Percentiles rank a stretch among this genome's conserved stretches.
These are phyloP conservation scores for Drosophila mettleri DNA, from an alignment of 2,888 invertebrate species.

Conservation along the genomic window DNA sequence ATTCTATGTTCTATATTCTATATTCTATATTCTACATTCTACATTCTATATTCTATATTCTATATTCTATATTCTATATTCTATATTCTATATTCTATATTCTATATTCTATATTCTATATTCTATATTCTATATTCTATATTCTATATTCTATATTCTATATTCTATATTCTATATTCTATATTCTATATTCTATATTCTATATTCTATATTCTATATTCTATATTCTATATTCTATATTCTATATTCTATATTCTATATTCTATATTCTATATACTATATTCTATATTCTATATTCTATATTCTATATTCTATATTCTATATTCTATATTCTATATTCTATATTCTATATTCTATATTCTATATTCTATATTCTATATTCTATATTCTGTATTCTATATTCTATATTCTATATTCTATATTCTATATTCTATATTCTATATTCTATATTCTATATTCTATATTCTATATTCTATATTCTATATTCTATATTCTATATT, in stretches of 20 bases:
- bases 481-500: conserved; percentile 6
- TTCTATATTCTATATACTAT: conserved; percentile 2
- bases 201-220: conserved; percentile 6
- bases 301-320: conserved; percentile 3
- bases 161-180: conserved; percentile 7
- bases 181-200: conserved; percentile 7
- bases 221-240: conserved; percentile 2
- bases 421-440: conserved; percentile 5
- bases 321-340: conserved; percentile 4
- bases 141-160: conserved; percentile 6
- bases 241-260: conserved; percentile 3
- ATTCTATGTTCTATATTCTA: conserved; percentile 7
- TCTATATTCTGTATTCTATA: conserved; percentile 1
- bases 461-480: conserved; percentile 6
- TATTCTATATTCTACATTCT: conserved; percentile 5
- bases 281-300: background rate
- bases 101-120: conserved; percentile 6
- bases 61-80: conserved; percentile 7
- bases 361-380: conserved; percentile 5
- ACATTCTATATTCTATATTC: conserved; percentile 4
- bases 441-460: conserved; percentile 7
- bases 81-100: conserved; percentile 1
- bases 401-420: conserved; percentile 7
- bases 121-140: conserved; percentile 7
- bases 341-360: conserved; percentile 5